phyloP scores from a whole-genome alignment of 2,797 vertebrate species.

The Mionectes olivaceus region DNA sequence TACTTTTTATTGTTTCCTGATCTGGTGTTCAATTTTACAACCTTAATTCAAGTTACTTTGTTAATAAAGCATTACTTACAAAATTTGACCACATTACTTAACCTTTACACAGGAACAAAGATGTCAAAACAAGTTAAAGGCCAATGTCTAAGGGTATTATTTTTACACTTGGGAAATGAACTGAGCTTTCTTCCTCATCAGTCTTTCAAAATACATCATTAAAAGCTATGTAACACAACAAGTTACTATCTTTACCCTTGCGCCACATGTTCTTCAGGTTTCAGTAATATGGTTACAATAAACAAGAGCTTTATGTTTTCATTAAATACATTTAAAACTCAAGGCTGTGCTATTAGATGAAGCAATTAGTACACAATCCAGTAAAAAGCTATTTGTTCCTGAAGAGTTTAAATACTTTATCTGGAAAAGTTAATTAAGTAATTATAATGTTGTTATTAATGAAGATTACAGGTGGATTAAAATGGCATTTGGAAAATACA shows the following conservation, averaged over 20 bases:
- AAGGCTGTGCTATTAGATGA: background rate
- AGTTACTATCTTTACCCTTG: slow-evolving; percentile 1
- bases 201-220: slow-evolving; percentile 11
- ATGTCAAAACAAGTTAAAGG: slow-evolving; percentile 49
- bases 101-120: slow-evolving; percentile 48
- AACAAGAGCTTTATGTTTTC: slow-evolving; percentile 63
- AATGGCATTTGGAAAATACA: slow-evolving; percentile 35
- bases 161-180: slow-evolving; percentile 41
- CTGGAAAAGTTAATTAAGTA: slow-evolving; percentile 52
- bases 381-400: slow-evolving; percentile 14
- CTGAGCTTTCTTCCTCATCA: background rate
- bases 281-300: slow-evolving; percentile 51
- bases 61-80: slow-evolving; percentile 64
- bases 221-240: slow-evolving; percentile 13
- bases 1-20: slow-evolving; percentile 64
- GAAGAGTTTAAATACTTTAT: slow-evolving; percentile 15
- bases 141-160: slow-evolving; percentile 12
- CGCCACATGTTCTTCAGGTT: slow-evolving; percentile 2
- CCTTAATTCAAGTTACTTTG: slow-evolving; percentile 26
- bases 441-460: slow-evolving; percentile 43
- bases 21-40: slow-evolving; percentile 59
- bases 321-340: slow-evolving; percentile 36
- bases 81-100: slow-evolving; percentile 58
- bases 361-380: slow-evolving; percentile 8
- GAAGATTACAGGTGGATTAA: slow-evolving; percentile 47